Base-by-base conservation (phyloP, 2,113 vertebrate species). In the Parotia lawesii region DNA sequence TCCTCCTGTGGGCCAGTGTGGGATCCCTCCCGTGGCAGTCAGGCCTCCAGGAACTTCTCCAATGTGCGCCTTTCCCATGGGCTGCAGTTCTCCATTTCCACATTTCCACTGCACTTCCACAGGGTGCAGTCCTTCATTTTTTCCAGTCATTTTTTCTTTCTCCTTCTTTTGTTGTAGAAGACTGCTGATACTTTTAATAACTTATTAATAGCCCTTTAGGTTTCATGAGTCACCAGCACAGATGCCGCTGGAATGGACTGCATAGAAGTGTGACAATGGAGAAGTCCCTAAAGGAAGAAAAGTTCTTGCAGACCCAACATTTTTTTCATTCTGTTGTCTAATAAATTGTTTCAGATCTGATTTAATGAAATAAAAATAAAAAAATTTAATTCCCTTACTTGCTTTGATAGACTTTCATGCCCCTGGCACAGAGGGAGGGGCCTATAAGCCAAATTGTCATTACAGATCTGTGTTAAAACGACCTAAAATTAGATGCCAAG, bases 31-130 rank as follows among this genome's bases (percentile, higher is more conserved):
- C 27, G 4, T 17, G 27, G 31, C 11, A 67, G 11, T 37, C 25
- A 75, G 11, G 33, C 37, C 45, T 51, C 10, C 54, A 61, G 38
- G 47, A 70, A 16, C 38, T 77, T 53, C 27, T 67, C 18, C 47
- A 61, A 1, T 0, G 1, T 28, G 19, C 15, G 10, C 23, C 64
- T 44, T 70, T 54, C n/a, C 56, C 18, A 2, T 28, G 35, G 54
- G 54, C 45, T 87, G 47, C 45, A 28, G 56, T 38, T 61, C 64
- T n/a, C n/a, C 56, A 21, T 37, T 37, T 37, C 37, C 37, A 37
- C 37, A 37, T 37, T 37, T 37, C 37, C 37, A 37, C 37, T 37
- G 37, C 37, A 37, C 37, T 57, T 48, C 40, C 35, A 57, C 35
- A 24, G 21, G 25, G 16, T 21, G 12, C 71, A 42, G 10, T 20